A percentile compares a stretch with the other conserved stretches of the same genome.
Conservation (phyloP, 2,888 invertebrate species). For the Drosophila limbata region DNA sequence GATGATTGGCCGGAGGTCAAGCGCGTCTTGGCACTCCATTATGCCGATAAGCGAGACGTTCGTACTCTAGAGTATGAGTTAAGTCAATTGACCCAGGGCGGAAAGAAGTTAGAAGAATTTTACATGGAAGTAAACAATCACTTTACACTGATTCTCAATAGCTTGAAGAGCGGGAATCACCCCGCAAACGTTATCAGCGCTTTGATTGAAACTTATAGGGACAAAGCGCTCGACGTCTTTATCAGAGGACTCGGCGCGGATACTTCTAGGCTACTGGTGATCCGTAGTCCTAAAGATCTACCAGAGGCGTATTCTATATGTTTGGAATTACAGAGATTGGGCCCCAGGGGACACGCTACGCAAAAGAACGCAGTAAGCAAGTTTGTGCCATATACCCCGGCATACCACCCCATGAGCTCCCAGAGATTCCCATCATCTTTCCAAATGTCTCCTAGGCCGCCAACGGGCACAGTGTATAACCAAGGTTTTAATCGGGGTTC, state of each 20-base stretch:
- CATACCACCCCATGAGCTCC: not conserved
- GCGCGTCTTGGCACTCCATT: no score
- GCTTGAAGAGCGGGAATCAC: not conserved
- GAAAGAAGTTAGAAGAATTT: constrained; percentile 2
- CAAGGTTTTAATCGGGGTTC: not conserved
- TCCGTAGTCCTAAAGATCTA: constrained; percentile 5
- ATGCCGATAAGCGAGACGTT: no score
- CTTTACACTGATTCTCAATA: constrained; percentile 15
- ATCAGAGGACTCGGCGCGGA: constrained; percentile 15
- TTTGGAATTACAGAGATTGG: constrained; percentile 5
- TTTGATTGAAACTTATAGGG: constrained; percentile 11
- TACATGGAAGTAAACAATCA: constrained; percentile 16
- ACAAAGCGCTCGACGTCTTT: constrained; percentile 17
- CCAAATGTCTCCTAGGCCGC: not conserved
- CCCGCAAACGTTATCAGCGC: not conserved
- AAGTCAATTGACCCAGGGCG: no score
- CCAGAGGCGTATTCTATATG: constrained; percentile 26
- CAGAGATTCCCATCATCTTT: not conserved
- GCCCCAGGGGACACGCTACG: not conserved
- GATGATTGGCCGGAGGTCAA: no score
- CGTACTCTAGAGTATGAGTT: no score
- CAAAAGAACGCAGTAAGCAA: not conserved
- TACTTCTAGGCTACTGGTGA: constrained; percentile 9
- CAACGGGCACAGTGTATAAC: not conserved
- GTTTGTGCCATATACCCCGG: not conserved